These are phyloP conservation scores for Corvus hawaiiensis DNA, from an alignment of 2,113 vertebrate genomes.

Conservation along the genomic window DNA sequence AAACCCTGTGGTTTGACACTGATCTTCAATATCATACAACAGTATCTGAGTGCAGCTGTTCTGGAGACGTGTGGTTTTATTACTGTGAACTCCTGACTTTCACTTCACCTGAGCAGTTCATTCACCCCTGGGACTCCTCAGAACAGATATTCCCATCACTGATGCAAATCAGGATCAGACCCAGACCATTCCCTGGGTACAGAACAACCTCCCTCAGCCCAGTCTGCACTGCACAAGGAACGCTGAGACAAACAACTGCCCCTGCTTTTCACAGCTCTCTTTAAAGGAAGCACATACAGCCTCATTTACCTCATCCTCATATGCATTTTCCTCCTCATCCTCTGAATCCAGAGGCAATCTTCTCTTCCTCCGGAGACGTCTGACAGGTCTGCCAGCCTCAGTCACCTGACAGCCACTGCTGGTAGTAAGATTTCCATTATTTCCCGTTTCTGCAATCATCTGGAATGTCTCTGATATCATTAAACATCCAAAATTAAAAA, in stretches of 20 bases:
- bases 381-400: conserved; percentile 77
- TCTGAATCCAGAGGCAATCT: conserved; percentile 88
- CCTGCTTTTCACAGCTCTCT: neutral
- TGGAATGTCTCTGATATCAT: conserved; percentile 65
- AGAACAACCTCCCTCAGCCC: neutral
- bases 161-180: neutral
- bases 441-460: conserved; percentile 63
- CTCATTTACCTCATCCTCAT: conserved; percentile 79
- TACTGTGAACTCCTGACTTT: neutral
- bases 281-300: neutral
- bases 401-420: conserved; percentile 32
- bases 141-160: neutral
- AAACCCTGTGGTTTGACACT: neutral
- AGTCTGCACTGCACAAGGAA: neutral
- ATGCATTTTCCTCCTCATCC: conserved; percentile 85
- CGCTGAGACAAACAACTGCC: neutral
- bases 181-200: neutral
- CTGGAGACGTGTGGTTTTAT: neutral
- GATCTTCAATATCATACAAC: neutral
- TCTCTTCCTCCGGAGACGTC: conserved; percentile 85
- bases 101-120: neutral
- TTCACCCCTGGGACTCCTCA: neutral
- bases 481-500: conserved; percentile 25
- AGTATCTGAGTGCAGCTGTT: neutral
- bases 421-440: conserved; percentile 5